These are phyloP conservation scores for Girardia tigrina DNA, from an alignment of 2,888 invertebrate genomes.

Conservation along the genomic window DNA sequence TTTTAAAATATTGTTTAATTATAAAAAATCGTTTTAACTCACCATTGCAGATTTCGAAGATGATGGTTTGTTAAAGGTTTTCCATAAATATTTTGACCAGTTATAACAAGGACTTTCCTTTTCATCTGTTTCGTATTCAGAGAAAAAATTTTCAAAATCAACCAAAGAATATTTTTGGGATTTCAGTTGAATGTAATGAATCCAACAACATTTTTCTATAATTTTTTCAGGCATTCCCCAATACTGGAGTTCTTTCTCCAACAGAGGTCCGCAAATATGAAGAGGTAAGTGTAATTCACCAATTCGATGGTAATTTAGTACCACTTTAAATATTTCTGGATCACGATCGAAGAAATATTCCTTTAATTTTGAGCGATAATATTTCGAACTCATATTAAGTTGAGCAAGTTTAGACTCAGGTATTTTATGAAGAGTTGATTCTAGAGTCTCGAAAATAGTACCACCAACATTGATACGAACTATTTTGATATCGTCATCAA, in stretches of 20 bases:
- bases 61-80: conserved; percentile 25
- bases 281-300: conserved; percentile 46
- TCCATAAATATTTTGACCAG: conserved; percentile 19
- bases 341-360: conserved; percentile 37
- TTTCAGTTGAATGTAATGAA: conserved; percentile 30
- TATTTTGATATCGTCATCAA: neutral
- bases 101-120: neutral
- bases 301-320: conserved; percentile 31
- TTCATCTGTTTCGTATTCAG: neutral
- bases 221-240: conserved; percentile 43
- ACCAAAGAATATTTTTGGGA: conserved; percentile 31
- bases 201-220: conserved; percentile 32
- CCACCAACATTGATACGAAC: conserved; percentile 33
- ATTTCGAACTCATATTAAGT: neutral
- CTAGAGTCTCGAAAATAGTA: conserved; percentile 25
- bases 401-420: conserved; percentile 28
- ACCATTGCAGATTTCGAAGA: conserved; percentile 27
- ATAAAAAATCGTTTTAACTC: too few relatives aligned
- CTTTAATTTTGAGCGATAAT: neutral
- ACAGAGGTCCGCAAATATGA: conserved; percentile 47
- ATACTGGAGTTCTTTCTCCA: conserved; percentile 46
- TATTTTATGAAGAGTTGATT: conserved; percentile 18
- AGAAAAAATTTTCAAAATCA: conserved; percentile 30
- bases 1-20: too few relatives aligned
- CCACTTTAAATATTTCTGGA: conserved; percentile 37